A percentile compares a stretch with the other conserved stretches of the same genome.
These are phyloP conservation scores for Lasius fuliginosus DNA, from an alignment of 2,888 invertebrate species.

Conservation along the genomic window DNA sequence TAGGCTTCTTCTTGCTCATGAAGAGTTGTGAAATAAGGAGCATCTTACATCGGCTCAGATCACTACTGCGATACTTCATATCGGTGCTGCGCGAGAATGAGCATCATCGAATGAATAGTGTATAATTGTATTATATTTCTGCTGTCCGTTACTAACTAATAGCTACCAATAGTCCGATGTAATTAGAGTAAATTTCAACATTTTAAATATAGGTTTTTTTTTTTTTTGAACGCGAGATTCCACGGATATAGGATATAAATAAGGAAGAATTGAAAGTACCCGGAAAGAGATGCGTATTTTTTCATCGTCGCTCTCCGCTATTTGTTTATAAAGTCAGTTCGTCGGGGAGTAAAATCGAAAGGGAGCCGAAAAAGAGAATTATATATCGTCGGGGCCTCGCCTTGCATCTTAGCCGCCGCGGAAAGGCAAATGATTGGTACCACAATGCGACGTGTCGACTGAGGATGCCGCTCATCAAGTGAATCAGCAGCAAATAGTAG, in stretches of 20 bases:
- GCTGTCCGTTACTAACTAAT: background rate
- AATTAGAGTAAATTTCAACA: background rate
- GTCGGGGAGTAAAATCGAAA: background rate
- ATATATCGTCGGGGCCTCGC: background rate
- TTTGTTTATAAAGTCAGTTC: constrained; percentile 44
- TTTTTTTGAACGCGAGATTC: background rate
- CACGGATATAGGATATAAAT: background rate
- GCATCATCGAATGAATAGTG: constrained; percentile 69
- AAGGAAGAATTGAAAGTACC: constrained; percentile 22
- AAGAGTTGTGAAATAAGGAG: constrained; percentile 78
- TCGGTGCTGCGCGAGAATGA: constrained; percentile 63
- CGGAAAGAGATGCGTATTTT: background rate
- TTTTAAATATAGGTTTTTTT: background rate
- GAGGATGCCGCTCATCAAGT: constrained; percentile 81
- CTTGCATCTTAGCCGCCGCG: constrained; percentile 57
- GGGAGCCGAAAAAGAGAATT: constrained; percentile 11
- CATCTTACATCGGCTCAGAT: constrained; percentile 53
- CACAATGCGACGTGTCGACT: constrained; percentile 69
- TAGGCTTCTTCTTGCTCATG: constrained; percentile 77
- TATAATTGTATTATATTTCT: constrained; percentile 22
- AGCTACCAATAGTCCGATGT: background rate
- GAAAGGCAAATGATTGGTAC: constrained; percentile 71
- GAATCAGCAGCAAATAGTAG: constrained; percentile 82
- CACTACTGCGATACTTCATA: constrained; percentile 6
- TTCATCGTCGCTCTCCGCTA: background rate